phyloP scores from a whole-genome alignment of 2,888 invertebrate genomes.

The Vesta saturnalis region DNA sequence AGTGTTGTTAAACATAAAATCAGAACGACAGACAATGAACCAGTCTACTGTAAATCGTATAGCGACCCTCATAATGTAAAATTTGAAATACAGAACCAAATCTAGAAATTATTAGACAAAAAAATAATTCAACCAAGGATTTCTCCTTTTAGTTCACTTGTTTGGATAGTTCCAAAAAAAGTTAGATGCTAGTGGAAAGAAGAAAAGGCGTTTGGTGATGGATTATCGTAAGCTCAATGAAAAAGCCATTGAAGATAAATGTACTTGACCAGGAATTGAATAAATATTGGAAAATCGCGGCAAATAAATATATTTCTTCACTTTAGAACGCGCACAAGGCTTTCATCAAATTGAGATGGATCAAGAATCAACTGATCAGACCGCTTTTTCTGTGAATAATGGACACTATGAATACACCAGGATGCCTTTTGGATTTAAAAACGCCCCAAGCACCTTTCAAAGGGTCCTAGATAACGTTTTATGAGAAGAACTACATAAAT shows the following conservation, averaged over 20 bases:
- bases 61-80: not conserved
- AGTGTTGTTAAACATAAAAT: too few species aligned
- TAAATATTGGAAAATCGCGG: slow-evolving; percentile 12
- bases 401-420: too few species aligned
- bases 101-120: not conserved
- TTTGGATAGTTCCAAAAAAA: slow-evolving; percentile 17
- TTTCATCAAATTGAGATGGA: slow-evolving; percentile 50
- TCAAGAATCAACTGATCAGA: slow-evolving; percentile 21
- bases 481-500: slow-evolving; percentile 25
- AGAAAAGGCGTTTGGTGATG: too few species aligned
- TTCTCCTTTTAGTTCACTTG: slow-evolving; percentile 5
- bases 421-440: too few species aligned
- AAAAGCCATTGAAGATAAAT: slow-evolving; percentile 17
- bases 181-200: not conserved
- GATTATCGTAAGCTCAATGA: too few species aligned
- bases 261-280: not conserved
- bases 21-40: too few species aligned
- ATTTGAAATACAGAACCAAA: not conserved
- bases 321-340: too few species aligned
- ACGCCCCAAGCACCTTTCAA: slow-evolving; percentile 48
- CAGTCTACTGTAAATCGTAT: too few species aligned
- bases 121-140: slow-evolving; percentile 20
- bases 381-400: too few species aligned
- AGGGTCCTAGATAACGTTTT: slow-evolving; percentile 38
- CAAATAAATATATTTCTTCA: too few species aligned